Base-by-base conservation (phyloP, 2,797 vertebrate species). In the Enteromius radiatus region DNA sequence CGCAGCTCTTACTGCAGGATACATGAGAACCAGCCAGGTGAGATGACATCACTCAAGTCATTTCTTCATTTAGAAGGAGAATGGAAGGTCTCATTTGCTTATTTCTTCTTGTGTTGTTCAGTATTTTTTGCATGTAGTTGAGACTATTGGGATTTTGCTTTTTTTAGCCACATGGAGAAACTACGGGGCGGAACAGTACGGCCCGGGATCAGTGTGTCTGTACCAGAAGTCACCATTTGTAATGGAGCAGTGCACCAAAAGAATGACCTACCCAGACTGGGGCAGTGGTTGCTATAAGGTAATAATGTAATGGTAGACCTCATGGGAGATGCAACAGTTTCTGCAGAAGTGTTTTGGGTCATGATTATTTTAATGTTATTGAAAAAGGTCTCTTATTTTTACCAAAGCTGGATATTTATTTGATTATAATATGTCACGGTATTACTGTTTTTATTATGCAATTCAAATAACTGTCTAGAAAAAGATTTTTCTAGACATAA, bases 251-350 rank as follows among this genome's bases (percentile, higher is more conserved):
- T 99, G 98, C 89, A 95, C 92, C 80, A 95, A 93, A 82, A 96
- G 95, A 83, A 94, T 97, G 92, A 97, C 94, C 54, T 97, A 97
- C 67, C 97, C 97, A 0, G 98, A 99, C 91, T 99, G 98, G 98
- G 98, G 97, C 36, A 98, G 97, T 76, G 97, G 98, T 15, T 99
- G 98, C 93, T 99, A 99, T 80, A 96, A 97, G 95, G 97, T 98
- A 89, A 63, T 64, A 33, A 31, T 31, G 28, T 17, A 31, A 31
- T 31, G 1, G 59, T 28, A 61, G 59, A 28, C 28, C 56, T 61
- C 56, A 15, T 61, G 56, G 14, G 23, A 61, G 11, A 61, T 28
- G 59, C 23, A 11, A 15, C 12, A 28, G 26, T 28, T 2, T 4
- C 4, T 28, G 5, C 56, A 14, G 59, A 28, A 61, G 26, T 61